phyloP scores from a whole-genome alignment of 2,888 invertebrate species.

The Chymomyza amoena region DNA sequence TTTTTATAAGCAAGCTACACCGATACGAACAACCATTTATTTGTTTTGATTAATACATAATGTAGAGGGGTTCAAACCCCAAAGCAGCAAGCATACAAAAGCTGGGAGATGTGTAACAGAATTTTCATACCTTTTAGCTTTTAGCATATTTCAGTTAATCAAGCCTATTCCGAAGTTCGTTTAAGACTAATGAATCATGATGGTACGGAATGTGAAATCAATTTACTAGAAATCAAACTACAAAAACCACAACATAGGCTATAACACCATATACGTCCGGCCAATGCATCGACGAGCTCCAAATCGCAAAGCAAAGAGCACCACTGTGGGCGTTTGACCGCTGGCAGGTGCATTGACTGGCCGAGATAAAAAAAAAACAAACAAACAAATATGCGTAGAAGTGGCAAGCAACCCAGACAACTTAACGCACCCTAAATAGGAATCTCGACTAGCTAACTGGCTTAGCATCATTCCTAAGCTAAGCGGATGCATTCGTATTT shows the following conservation, averaged over 20 bases:
- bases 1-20: no score
- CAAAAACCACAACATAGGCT: not conserved
- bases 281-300: not conserved
- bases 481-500: conserved; percentile 56
- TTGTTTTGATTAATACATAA: no score
- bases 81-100: no score
- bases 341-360: conserved; percentile 53
- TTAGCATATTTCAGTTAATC: no score
- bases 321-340: not conserved
- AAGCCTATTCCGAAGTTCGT: no score
- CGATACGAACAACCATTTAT: no score
- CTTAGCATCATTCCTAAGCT: conserved; percentile 48
- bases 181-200: no score
- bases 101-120: no score
- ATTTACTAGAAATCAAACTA: conserved; percentile 58
- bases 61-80: no score
- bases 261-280: no score
- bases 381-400: not conserved
- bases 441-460: conserved; percentile 54
- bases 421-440: conserved; percentile 39
- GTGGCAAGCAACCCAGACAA: conserved; percentile 31
- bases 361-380: conserved; percentile 2
- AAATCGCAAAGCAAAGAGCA: not conserved
- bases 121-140: no score
- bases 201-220: conserved; percentile 50